Conservation (phyloP, 1,140 invertebrate species). For the Paramacrobiotus metropolitanus region DNA sequence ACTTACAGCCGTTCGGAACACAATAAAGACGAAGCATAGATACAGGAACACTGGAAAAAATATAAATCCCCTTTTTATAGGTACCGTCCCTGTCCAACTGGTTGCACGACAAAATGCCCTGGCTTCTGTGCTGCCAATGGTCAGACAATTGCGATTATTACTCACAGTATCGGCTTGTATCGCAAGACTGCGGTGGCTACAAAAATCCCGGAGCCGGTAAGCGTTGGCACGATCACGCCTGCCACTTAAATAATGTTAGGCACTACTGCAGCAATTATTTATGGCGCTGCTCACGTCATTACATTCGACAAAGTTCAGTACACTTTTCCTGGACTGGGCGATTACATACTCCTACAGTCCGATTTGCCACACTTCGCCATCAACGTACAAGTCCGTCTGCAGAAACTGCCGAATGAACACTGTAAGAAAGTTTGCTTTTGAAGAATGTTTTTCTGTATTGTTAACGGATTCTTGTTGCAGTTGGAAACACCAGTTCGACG, state of each 20-base stretch:
- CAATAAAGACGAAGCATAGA: too few species aligned
- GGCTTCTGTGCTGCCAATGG: constrained; percentile 84
- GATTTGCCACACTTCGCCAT: constrained; percentile 47
- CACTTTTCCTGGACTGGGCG: constrained; percentile 84
- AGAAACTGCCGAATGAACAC: constrained; percentile 43
- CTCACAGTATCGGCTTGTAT: constrained; percentile 66
- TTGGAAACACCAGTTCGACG: constrained; percentile 45
- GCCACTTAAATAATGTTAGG: background rate
- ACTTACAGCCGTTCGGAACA: too few species aligned
- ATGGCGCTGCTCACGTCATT: constrained; percentile 77
- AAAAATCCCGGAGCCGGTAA: constrained; percentile 60
- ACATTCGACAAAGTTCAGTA: constrained; percentile 73
- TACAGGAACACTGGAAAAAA: too few species aligned
- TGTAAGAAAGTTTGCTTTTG: too few species aligned
- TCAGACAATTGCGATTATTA: constrained; percentile 78
- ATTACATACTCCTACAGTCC: constrained; percentile 59
- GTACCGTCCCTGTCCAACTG: constrained; percentile 77
- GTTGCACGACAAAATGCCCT: constrained; percentile 76
- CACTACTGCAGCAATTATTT: constrained; percentile 37
- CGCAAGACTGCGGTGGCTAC: constrained; percentile 83
- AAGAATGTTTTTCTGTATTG: too few species aligned
- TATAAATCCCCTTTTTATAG: too few species aligned
- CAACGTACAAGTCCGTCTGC: constrained; percentile 66
- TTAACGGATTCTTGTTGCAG: too few species aligned
- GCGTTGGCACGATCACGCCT: too few species aligned